A percentile compares a stretch with the other conserved stretches of the same genome.
Evolutionary conservation across 2,797 vertebrate genomes (phyloP).

Genomic region (Pangasius krempfi): DNA sequence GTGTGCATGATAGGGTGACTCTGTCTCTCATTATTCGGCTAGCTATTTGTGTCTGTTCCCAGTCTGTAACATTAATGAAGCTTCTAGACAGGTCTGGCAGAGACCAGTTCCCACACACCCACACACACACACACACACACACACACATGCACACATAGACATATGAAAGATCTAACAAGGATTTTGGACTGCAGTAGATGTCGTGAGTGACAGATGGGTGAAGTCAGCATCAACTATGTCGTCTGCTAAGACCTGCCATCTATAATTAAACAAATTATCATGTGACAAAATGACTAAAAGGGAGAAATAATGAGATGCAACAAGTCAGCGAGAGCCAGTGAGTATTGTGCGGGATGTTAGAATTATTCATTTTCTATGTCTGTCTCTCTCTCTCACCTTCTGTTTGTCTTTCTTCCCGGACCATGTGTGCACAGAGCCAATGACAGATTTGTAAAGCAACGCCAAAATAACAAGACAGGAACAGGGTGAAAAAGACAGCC

Average conservation of each 20-base stretch:
- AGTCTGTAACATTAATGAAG: constrained; percentile 49
- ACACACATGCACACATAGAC: constrained; percentile 15
- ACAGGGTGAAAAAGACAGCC: constrained; percentile 14
- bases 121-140: constrained; percentile 23
- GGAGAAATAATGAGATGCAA: constrained; percentile 46
- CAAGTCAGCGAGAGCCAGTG: constrained; percentile 17
- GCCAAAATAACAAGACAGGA: constrained; percentile 41
- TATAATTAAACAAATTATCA: constrained; percentile 50
- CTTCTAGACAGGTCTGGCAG: constrained; percentile 50
- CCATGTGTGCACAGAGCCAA: constrained; percentile 17
- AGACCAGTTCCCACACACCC: constrained; percentile 26
- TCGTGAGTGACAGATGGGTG: constrained; percentile 26
- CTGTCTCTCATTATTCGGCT: constrained; percentile 41
- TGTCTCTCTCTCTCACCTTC: not conserved
- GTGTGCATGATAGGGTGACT: constrained; percentile 31
- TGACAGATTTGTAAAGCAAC: constrained; percentile 27
- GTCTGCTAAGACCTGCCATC: constrained; percentile 26
- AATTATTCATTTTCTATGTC: constrained; percentile 20
- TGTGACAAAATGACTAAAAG: constrained; percentile 47
- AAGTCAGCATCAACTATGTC: constrained; percentile 24
- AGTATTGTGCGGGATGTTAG: constrained; percentile 16
- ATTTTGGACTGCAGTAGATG: constrained; percentile 5
- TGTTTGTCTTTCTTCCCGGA: constrained; percentile 1
- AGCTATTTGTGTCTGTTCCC: constrained; percentile 44
- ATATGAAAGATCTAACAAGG: constrained; percentile 4